Evolutionary conservation across 2,113 vertebrate species (phyloP).

Genomic region (Sorex araneus): DNA sequence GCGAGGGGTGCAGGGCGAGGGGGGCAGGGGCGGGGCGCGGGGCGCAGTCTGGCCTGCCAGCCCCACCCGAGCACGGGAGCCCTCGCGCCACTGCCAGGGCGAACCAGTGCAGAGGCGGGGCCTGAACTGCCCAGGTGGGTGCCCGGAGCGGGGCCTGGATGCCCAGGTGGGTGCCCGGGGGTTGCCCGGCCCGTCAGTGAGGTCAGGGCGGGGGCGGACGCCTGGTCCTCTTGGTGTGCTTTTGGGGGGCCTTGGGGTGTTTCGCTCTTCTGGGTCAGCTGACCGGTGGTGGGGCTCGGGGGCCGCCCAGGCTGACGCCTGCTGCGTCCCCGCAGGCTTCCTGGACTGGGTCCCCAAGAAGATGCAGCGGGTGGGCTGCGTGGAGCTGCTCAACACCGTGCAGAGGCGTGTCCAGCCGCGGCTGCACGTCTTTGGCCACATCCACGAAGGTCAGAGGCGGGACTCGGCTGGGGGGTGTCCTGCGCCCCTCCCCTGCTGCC

Average conservation of each 20-base stretch:
- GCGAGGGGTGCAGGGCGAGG: rapidly evolving
- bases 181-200: too few species aligned
- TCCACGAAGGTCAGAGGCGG: neutral
- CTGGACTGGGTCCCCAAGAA: constrained; percentile 99
- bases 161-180: rapidly evolving
- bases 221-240: too few species aligned
- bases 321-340: constrained; percentile 90
- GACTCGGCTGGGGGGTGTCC: too few species aligned
- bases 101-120: too few species aligned
- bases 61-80: too few species aligned
- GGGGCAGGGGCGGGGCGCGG: neutral
- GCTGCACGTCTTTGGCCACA: constrained; percentile 94
- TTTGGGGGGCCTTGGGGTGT: too few species aligned
- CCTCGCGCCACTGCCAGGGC: neutral
- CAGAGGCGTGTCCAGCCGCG: constrained; percentile 97
- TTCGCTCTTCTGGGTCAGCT: too few species aligned
- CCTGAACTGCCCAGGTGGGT: rapidly evolving
- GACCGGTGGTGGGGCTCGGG: too few species aligned
- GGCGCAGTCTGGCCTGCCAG: neutral
- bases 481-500: too few species aligned
- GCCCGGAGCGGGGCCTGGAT: neutral
- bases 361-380: constrained; percentile 98
- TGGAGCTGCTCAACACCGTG: constrained; percentile 97
- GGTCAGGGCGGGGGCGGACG: too few species aligned
- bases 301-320: too few species aligned